Percentiles rank a stretch among this genome's conserved stretches.
Conservation (phyloP, 2,888 invertebrate species). For the Lasioglossum pauxillum region DNA sequence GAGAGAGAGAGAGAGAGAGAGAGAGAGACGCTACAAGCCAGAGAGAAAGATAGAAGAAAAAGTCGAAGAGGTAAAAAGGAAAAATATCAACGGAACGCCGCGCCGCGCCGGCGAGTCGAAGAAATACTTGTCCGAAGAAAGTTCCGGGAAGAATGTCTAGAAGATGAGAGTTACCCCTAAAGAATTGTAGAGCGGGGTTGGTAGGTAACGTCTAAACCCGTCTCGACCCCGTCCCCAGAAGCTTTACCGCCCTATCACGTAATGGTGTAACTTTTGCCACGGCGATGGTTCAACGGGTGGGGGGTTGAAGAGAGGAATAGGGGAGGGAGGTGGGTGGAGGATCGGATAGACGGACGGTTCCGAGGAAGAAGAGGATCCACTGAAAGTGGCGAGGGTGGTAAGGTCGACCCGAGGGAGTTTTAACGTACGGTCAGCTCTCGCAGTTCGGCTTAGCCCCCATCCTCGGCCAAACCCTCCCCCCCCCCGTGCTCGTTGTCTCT, state of each 20-base stretch:
- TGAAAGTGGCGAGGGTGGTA: conserved; percentile 49
- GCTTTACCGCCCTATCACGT: conserved; percentile 79
- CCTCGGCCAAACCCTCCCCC: background rate
- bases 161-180: conserved; percentile 49
- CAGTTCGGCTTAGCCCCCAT: conserved; percentile 40
- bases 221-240: conserved; percentile 44
- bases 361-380: conserved; percentile 36
- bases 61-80: background rate
- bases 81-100: conserved; percentile 23
- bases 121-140: conserved; percentile 40
- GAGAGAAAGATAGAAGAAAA: background rate
- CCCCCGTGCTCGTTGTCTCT: conserved; percentile 40
- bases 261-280: conserved; percentile 82
- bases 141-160: conserved; percentile 37
- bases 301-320: background rate
- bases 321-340: background rate
- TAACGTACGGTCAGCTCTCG: conserved; percentile 82
- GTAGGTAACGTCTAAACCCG: conserved; percentile 40
- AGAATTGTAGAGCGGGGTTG: conserved; percentile 43
- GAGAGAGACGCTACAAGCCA: background rate
- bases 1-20: background rate
- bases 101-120: background rate
- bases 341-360: conserved; percentile 7
- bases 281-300: conserved; percentile 59
- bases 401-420: conserved; percentile 78